phyloP scores from a whole-genome alignment of 2,113 vertebrate genomes.

The Phalacrocorax brasilianus region DNA sequence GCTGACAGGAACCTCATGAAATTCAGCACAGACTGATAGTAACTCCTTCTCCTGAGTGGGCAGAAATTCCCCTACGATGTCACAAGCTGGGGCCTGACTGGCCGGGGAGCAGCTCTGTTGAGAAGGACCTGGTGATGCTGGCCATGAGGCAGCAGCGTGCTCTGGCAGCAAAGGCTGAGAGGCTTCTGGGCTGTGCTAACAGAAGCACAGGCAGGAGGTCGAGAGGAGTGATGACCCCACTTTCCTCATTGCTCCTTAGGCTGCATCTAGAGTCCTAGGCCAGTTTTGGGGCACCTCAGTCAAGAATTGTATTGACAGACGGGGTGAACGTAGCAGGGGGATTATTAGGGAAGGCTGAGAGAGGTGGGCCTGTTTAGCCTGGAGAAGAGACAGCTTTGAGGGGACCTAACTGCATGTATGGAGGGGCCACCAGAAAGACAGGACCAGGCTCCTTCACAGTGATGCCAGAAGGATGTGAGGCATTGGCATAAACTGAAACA shows the following conservation, averaged over 20 bases:
- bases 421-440: not conserved
- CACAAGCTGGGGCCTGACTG: not conserved
- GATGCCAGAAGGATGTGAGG: not conserved
- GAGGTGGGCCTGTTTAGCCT: not conserved
- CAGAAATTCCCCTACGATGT: not conserved
- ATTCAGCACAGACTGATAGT: not conserved
- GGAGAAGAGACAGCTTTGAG: not conserved
- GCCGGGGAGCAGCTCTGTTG: not conserved
- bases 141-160: not conserved
- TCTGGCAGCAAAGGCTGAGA: not conserved
- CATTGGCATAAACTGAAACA: not conserved
- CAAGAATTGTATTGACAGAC: not conserved
- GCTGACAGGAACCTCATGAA: not conserved
- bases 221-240: not conserved
- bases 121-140: not conserved
- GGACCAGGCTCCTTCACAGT: not conserved
- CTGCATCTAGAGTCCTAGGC: not conserved
- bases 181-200: not conserved
- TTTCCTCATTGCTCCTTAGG: not conserved
- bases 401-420: not conserved
- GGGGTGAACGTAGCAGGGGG: not conserved
- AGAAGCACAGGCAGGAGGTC: not conserved
- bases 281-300: not conserved
- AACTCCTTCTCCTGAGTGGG: not conserved
- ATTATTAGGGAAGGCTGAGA: not conserved